Evolutionary conservation across 1,140 invertebrate genomes (phyloP).

Genomic region (Vanessa tameamea): DNA sequence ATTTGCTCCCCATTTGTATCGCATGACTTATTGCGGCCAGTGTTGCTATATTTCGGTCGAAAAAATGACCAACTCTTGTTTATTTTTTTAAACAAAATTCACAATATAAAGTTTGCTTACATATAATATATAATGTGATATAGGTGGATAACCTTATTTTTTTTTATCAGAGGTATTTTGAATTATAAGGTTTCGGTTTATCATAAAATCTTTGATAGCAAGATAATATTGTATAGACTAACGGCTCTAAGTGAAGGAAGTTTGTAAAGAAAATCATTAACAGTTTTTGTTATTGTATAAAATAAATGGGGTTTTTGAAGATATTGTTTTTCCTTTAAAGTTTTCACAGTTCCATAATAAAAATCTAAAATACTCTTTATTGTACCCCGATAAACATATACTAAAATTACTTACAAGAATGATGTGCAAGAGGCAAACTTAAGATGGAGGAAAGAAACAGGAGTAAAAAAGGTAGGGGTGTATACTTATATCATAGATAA

Average conservation of each 20-base stretch:
- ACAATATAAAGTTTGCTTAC: constrained; percentile 10
- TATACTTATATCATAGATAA: too few relatives aligned
- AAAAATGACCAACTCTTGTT: background rate
- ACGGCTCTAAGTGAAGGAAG: background rate
- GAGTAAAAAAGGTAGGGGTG: too few relatives aligned
- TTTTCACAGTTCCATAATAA: too few relatives aligned
- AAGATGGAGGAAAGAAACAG: too few relatives aligned
- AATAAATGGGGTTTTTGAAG: constrained; percentile 34
- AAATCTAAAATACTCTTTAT: too few relatives aligned
- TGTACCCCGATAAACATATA: too few relatives aligned
- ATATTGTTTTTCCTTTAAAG: background rate
- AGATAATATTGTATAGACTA: background rate
- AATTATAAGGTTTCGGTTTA: constrained; percentile 2
- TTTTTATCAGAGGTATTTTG: constrained; percentile 8
- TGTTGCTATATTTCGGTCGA: background rate
- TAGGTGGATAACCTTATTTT: constrained; percentile 4
- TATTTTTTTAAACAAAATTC: background rate
- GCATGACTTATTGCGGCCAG: too few relatives aligned
- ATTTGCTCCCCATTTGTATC: too few relatives aligned
- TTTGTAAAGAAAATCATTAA: constrained; percentile 8
- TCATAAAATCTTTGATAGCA: background rate
- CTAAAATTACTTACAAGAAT: too few relatives aligned
- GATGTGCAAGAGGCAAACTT: too few relatives aligned
- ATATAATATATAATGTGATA: constrained; percentile 18
- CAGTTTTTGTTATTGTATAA: constrained; percentile 37